Conservation (phyloP, 2,113 vertebrate species). For the Apodemus speciosus region DNA sequence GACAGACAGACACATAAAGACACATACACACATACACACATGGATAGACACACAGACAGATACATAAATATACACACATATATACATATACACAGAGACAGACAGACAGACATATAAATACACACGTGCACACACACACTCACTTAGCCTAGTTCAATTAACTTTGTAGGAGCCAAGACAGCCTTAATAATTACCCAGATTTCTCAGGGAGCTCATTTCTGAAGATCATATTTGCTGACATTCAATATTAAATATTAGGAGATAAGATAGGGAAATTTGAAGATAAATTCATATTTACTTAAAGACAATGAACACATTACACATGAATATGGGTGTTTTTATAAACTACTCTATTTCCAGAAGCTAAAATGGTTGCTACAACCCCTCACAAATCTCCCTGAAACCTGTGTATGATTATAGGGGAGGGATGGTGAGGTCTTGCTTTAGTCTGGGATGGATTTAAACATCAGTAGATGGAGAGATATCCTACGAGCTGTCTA, state of each 20-base stretch:
- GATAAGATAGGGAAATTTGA: background rate
- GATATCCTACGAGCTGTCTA: background rate
- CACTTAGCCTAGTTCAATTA: background rate
- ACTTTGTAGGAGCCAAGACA: background rate
- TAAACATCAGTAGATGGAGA: background rate
- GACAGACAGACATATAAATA: too few species aligned
- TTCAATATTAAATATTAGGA: constrained; percentile 17
- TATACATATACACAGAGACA: too few species aligned
- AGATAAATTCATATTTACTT: constrained; percentile 2
- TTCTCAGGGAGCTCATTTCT: background rate
- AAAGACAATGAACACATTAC: background rate
- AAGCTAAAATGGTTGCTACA: background rate
- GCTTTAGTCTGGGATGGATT: background rate
- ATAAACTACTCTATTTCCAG: background rate
- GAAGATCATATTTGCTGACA: background rate
- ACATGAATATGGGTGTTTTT: background rate
- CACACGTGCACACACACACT: too few species aligned
- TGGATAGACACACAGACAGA: too few species aligned
- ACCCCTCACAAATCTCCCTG: background rate
- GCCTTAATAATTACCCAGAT: background rate
- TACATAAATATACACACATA: too few species aligned
- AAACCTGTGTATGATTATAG: background rate
- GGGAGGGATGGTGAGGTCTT: background rate
- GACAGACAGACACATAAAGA: too few species aligned
- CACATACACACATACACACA: too few species aligned